Evolutionary conservation across 2,888 invertebrate genomes (phyloP).

Genomic region (Protodeltote pygarga): DNA sequence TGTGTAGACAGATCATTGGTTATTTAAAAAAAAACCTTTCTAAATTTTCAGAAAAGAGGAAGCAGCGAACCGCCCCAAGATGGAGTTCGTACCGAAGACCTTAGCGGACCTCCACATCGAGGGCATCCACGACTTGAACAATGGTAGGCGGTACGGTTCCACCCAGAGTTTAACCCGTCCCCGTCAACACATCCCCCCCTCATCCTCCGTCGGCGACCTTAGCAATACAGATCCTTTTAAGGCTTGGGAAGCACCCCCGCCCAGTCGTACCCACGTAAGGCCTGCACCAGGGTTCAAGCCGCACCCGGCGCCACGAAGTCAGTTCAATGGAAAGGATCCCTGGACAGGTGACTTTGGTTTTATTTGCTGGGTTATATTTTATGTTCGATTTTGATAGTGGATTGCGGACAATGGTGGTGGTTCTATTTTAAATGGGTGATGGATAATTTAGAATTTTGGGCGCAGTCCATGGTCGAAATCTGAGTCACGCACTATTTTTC

Average conservation of each 20-base stretch:
- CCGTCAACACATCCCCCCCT: conserved; percentile 69
- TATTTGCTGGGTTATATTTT: conserved; percentile 74
- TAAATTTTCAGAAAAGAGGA: conserved; percentile 91
- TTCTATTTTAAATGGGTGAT: conserved; percentile 19
- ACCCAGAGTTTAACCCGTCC: conserved; percentile 78
- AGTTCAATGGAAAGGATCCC: conserved; percentile 85
- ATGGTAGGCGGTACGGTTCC: conserved; percentile 88
- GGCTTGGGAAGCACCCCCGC: conserved; percentile 74
- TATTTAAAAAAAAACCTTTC: background rate
- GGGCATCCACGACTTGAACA: conserved; percentile 90
- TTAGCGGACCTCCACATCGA: conserved; percentile 95
- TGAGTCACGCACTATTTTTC: conserved; percentile 39
- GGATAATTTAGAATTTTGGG: conserved; percentile 8
- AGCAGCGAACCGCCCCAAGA: conserved; percentile 94
- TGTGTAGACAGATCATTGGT: no score
- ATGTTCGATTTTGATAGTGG: conserved; percentile 67
- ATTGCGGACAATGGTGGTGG: conserved; percentile 54
- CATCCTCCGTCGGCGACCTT: conserved; percentile 78
- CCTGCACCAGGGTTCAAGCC: conserved; percentile 68
- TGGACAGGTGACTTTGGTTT: conserved; percentile 88
- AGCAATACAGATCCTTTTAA: conserved; percentile 70
- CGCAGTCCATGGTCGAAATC: conserved; percentile 67
- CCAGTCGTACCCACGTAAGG: conserved; percentile 43
- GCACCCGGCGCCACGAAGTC: conserved; percentile 76
- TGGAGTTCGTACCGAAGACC: conserved; percentile 97